Evolutionary conservation across 2,113 vertebrate species (phyloP).

Genomic region (Crotophaga sulcirostris): DNA sequence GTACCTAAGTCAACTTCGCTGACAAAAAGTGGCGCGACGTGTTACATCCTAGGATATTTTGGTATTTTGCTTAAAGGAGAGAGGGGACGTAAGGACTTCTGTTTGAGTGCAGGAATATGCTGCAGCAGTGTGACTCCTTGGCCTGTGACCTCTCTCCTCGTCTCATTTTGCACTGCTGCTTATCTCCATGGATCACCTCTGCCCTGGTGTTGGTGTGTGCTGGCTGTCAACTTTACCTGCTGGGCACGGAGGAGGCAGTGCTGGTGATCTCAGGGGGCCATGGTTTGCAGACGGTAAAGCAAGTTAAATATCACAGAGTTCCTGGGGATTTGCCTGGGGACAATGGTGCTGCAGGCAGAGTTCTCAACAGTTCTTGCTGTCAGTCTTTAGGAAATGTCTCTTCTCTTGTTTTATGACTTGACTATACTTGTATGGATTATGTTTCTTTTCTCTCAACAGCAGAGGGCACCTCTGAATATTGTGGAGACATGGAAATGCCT

Average conservation of each 20-base stretch:
- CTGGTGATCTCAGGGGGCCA: not conserved
- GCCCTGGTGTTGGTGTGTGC: fast-evolving
- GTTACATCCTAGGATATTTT: not conserved
- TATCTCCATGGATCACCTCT: not conserved
- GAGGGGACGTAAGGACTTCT: not conserved
- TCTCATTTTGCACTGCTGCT: not conserved
- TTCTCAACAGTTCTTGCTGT: not conserved
- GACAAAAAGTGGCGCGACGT: not conserved
- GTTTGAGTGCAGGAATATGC: not conserved
- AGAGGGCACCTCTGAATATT: not conserved
- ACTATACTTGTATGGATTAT: too few relatives aligned
- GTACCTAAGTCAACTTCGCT: not conserved
- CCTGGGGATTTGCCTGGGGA: not conserved
- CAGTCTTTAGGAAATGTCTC: not conserved
- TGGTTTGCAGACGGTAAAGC: not conserved
- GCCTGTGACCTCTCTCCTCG: not conserved
- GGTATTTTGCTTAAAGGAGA: not conserved
- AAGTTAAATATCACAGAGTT: not conserved
- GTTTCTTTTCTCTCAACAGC: not conserved
- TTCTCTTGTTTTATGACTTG: too few relatives aligned
- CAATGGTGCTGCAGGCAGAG: not conserved
- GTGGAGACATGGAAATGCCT: not conserved
- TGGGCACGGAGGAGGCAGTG: not conserved
- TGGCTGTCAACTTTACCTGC: not conserved
- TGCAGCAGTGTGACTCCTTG: not conserved